phyloP scores from a whole-genome alignment of 2,797 vertebrate genomes.

The Sebastes trivittatus region DNA sequence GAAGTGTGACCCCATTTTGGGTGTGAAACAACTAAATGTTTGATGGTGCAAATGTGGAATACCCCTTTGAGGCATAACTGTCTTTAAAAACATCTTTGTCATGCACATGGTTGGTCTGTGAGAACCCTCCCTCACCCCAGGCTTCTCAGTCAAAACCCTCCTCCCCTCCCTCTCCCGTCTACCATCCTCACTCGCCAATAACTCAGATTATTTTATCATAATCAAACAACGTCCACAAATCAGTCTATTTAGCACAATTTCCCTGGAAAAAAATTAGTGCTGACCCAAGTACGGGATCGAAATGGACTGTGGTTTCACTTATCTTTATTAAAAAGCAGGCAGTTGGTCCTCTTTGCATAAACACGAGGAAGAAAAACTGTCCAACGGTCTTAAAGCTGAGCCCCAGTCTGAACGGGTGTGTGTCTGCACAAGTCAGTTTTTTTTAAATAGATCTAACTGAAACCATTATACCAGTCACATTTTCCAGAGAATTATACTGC shows the following conservation, averaged over 20 bases:
- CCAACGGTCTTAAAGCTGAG: neutral
- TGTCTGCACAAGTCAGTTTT: neutral
- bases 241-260: neutral
- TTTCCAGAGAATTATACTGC: conserved; percentile 2
- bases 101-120: conserved; percentile 6
- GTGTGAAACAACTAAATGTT: neutral
- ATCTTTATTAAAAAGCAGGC: neutral
- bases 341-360: neutral
- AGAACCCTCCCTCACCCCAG: neutral
- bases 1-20: neutral
- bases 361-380: neutral
- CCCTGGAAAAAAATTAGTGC: neutral
- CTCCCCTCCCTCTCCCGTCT: too few relatives aligned
- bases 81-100: neutral
- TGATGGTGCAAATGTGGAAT: conserved; percentile 10
- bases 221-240: neutral
- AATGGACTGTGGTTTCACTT: neutral
- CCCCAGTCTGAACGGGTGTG: neutral
- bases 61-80: neutral
- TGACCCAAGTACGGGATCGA: neutral
- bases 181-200: neutral
- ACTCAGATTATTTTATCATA: neutral
- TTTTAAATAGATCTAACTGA: neutral
- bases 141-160: neutral
- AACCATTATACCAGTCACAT: neutral